phyloP scores from a whole-genome alignment of 1,140 invertebrate species.

The Gonioctena quinquepunctata region DNA sequence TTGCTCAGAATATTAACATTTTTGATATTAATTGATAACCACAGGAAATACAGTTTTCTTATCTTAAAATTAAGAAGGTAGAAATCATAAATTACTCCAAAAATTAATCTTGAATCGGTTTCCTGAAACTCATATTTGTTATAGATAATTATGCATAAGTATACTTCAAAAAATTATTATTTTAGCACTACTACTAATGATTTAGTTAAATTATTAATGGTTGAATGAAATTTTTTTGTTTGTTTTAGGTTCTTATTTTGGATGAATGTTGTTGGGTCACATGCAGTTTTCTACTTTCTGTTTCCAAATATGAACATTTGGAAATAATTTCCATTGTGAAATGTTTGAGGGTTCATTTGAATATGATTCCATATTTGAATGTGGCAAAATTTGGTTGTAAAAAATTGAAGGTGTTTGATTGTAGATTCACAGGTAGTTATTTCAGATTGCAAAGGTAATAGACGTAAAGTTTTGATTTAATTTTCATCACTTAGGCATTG shows the following conservation, averaged over 20 bases:
- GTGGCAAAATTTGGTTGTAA: conserved; percentile 43
- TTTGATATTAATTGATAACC: too few relatives aligned
- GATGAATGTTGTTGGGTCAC: conserved; percentile 44
- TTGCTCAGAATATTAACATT: too few relatives aligned
- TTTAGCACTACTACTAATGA: too few relatives aligned
- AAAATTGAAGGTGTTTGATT: conserved; percentile 43
- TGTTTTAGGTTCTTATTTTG: conserved; percentile 43
- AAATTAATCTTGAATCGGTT: too few relatives aligned
- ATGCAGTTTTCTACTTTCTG: conserved; percentile 38
- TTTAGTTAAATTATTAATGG: not conserved
- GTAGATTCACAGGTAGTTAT: conserved; percentile 36
- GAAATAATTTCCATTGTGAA: conserved; percentile 46
- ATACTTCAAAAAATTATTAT: too few relatives aligned
- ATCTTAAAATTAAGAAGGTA: too few relatives aligned
- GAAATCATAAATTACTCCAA: too few relatives aligned
- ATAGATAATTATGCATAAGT: too few relatives aligned
- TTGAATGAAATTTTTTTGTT: not conserved
- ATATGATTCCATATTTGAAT: conserved; percentile 39
- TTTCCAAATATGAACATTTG: conserved; percentile 43
- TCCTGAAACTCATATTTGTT: too few relatives aligned
- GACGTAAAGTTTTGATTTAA: too few relatives aligned
- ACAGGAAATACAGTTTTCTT: too few relatives aligned
- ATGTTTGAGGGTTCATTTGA: conserved; percentile 39
- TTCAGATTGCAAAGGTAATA: not conserved
- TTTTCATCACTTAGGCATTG: conserved; percentile 38